Evolutionary conservation across 2,888 invertebrate species (phyloP), one percentile per base, ranked within the genome.

Genomic region (Malacosoma neustria): DNA sequence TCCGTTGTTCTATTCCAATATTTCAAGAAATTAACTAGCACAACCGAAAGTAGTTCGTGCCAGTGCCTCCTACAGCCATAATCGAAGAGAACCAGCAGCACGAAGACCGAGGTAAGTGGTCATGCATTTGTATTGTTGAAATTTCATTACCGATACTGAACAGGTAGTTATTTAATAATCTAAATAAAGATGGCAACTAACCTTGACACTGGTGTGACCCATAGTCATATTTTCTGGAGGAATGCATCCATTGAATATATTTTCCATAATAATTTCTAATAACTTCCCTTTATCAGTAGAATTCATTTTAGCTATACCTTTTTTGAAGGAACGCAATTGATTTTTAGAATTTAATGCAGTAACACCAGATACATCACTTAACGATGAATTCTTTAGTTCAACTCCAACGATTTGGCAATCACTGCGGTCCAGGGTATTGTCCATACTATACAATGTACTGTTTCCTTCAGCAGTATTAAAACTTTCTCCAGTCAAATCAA

Each of bases 301-400:
- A 42, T 71, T 63, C 36, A 84, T 42, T 11, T 70, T 64, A 1
- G 64, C 61, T 7, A 84, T 69, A 2, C 73, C 72, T n/a, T 52
- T 61, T 0, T 65, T 65, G 41, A 77, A 68, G 11, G 59, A 70
- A 9, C 47, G 49, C 30, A 80, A 51, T 30, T 64, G 51, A 12
- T 43, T 46, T 31, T 36, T 49, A 6, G 49, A 51, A 29, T 55
- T 62, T 9, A 74, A 7, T 0, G 82, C 62, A 0, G 82, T 81
- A 0, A 82, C 72, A 2, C 81, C 65, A 0, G 84, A 82, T 29
- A 80, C 81, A 1, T 72, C 72, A 11, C 73, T 77, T 58, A 74
- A 64, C 5, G 22, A 22, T 7, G 22, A 22, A 3, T 22, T 9
- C 2, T 4, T 22, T 7, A 9, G 9, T 22, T 22, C 9, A 22